phyloP scores from a whole-genome alignment of 1,140 invertebrate species.

The Atopsyche davidsoni region DNA sequence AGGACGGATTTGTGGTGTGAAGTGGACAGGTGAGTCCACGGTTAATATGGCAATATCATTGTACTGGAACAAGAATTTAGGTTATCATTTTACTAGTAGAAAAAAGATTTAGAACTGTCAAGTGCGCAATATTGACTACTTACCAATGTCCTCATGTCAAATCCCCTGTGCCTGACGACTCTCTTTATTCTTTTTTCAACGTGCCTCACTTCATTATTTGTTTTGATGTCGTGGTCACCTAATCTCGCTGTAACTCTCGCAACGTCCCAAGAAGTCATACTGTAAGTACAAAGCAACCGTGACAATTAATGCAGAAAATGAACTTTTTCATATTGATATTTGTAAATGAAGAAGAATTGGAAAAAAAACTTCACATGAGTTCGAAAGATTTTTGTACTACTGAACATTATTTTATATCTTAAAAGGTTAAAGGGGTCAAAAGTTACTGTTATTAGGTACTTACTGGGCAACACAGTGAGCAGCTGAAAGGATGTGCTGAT shows the following conservation, averaged over 20 bases:
- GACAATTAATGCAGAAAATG: no score
- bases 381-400: no score
- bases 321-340: no score
- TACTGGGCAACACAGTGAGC: conserved; percentile 89
- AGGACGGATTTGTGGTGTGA: conserved; percentile 67
- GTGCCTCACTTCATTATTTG: conserved; percentile 63
- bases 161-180: conserved; percentile 76
- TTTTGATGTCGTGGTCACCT: conserved; percentile 77
- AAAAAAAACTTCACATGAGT: no score
- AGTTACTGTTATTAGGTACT: no score
- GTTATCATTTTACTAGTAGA: conserved; percentile 9
- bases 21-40: conserved; percentile 69
- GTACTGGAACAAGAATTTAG: conserved; percentile 52
- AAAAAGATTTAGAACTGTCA: not conserved
- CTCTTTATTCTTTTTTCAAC: conserved; percentile 71
- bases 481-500: conserved; percentile 76
- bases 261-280: conserved; percentile 85
- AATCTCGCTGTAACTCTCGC: conserved; percentile 70
- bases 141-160: conserved; percentile 76
- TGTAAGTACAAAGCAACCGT: conserved; percentile 49
- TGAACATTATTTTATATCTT: no score
- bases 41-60: conserved; percentile 84
- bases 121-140: conserved; percentile 1
- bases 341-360: no score
- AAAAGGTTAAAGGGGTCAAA: no score